These are phyloP conservation scores for Pantala flavescens DNA, from an alignment of 1,140 invertebrate species.

Conservation along the genomic window DNA sequence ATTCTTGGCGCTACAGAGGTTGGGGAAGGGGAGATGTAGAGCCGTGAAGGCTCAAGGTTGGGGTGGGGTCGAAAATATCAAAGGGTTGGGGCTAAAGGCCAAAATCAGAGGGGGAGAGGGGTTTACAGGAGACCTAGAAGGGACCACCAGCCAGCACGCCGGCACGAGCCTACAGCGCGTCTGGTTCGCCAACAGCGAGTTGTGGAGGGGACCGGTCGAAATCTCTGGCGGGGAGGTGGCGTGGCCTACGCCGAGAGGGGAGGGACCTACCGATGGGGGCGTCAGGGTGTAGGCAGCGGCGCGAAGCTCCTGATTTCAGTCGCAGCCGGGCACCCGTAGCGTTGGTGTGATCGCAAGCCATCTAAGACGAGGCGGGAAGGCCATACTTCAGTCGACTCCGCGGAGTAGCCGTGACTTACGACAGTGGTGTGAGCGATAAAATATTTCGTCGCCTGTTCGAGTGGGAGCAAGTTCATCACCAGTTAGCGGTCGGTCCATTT, in stretches of 20 bases:
- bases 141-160: too few species aligned
- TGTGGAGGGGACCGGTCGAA: too few species aligned
- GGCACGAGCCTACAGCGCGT: too few species aligned
- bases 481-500: background rate
- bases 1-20: background rate
- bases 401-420: background rate
- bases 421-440: background rate
- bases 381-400: background rate
- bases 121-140: too few species aligned
- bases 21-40: background rate
- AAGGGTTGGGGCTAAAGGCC: conserved; percentile 28
- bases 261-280: conserved; percentile 21
- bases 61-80: conserved; percentile 15
- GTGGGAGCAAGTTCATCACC: background rate
- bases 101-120: conserved; percentile 27
- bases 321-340: conserved; percentile 37
- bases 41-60: background rate
- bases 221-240: background rate
- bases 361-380: conserved; percentile 29
- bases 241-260: background rate
- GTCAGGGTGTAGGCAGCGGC: conserved; percentile 19
- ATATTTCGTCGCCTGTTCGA: background rate
- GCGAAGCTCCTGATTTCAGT: conserved; percentile 20
- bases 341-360: conserved; percentile 35
- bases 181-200: too few species aligned